Evolutionary conservation across 2,797 vertebrate species (phyloP), one percentile per base, ranked within the genome.

Genomic region (Tapirus indicus): DNA sequence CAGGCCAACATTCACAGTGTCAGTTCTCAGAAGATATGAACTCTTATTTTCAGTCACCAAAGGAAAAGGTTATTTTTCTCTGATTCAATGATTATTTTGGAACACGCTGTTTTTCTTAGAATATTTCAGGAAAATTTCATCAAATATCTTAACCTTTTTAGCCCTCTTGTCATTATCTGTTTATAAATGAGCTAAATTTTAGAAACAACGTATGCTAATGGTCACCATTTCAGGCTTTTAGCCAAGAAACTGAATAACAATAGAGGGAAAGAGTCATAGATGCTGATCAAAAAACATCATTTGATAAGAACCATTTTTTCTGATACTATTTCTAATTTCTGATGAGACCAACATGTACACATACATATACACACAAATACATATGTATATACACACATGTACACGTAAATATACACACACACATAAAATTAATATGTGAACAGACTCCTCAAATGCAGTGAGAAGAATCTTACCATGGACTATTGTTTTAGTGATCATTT

Each of bases 151-250:
- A 88, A 87, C 7, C 14, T 49, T 82, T 82, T 38, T 60, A 71
- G 32, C 41, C 27, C 44, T 66, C 23, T 64, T 68, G 27, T 58
- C 27, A 80, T 80, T 49, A 68, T 82, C 38, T 66, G 17, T 82
- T 88, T 68, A 88, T 75, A 88, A 75, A 75, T 69, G 6, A 88
- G 90, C 8, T 95, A 77, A 75, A 88, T 68, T 91, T 95, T 66
- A 64, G 29, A 72, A 80, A 66, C 13, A 72, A 21, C 8, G 9
- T 54, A 21, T 38, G 21, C 6, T 49, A 82, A 60, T 92, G 16
- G 3, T 68, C 27, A 41, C 44, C 32, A 20, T 82, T 82, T 88
- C 21, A 83, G 60, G 49, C 27, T 49, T 92, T 75, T n/a, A 87
- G 21, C 38, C 60, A 47, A 29, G 62, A 68, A 77, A 92, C 21